Evolutionary conservation across 2,888 invertebrate species (phyloP).

Genomic region (Scaptomyza tumidula): DNA sequence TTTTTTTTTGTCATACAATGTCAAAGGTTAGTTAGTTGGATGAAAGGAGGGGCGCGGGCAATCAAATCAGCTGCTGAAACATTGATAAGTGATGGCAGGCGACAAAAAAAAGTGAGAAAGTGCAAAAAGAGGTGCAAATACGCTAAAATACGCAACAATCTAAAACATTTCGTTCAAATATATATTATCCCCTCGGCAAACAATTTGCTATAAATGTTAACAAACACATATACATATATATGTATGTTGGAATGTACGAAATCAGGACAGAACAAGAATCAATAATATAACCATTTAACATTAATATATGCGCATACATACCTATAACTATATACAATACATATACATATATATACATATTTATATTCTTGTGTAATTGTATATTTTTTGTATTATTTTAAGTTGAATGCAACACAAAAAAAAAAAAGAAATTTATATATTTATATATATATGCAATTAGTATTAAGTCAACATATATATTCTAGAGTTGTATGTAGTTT

Average conservation of each 20-base stretch:
- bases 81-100: slow-evolving; percentile 18
- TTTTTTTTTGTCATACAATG: slow-evolving; percentile 16
- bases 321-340: slow-evolving; percentile 8
- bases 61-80: slow-evolving; percentile 28
- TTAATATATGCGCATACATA: slow-evolving; percentile 31
- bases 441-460: slow-evolving; percentile 42
- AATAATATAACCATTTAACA: slow-evolving; percentile 29
- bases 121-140: slow-evolving; percentile 23
- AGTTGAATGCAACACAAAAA: slow-evolving; percentile 37
- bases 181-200: slow-evolving; percentile 35
- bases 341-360: slow-evolving; percentile 26
- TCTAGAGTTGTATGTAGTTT: slow-evolving; percentile 63
- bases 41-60: neutral
- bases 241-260: slow-evolving; percentile 25
- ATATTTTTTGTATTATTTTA: slow-evolving; percentile 56
- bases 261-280: slow-evolving; percentile 20
- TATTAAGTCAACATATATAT: slow-evolving; percentile 51
- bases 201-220: slow-evolving; percentile 23
- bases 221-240: slow-evolving; percentile 11
- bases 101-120: slow-evolving; percentile 5
- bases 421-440: neutral
- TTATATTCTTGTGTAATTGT: slow-evolving; percentile 48
- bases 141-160: slow-evolving; percentile 44
- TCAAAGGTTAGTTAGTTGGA: slow-evolving; percentile 4
- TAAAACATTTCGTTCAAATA: slow-evolving; percentile 50